A percentile compares a stretch with the other conserved stretches of the same genome.
Conservation (phyloP, 2,888 invertebrate species). For the Entomobrya proxima region DNA sequence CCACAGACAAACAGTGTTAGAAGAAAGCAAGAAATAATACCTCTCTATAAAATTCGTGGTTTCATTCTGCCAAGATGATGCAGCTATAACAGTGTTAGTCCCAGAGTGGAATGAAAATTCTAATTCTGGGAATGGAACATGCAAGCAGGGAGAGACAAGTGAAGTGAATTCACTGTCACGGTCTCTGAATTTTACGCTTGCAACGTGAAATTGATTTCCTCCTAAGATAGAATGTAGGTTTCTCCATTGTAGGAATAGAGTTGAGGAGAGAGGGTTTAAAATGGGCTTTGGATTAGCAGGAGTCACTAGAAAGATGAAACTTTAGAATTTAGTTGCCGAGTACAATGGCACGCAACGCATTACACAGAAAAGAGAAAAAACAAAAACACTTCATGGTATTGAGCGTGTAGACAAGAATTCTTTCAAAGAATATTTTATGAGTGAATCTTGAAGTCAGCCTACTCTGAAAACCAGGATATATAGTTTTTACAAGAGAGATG, state of each 20-base stretch:
- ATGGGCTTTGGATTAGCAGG: neutral
- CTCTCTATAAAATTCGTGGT: neutral
- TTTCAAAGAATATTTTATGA: no score
- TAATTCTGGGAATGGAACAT: slow-evolving; percentile 23
- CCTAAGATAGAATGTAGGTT: slow-evolving; percentile 42
- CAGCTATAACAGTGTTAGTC: neutral
- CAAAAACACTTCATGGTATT: slow-evolving; percentile 9
- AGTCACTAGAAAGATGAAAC: neutral
- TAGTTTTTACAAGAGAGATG: neutral
- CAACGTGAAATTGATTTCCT: slow-evolving; percentile 67
- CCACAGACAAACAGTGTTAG: neutral
- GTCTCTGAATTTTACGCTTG: slow-evolving; percentile 60
- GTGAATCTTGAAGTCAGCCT: no score
- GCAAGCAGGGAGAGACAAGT: neutral
- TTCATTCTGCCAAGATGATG: neutral
- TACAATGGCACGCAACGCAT: neutral
- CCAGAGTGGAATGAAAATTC: neutral
- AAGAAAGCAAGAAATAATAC: neutral
- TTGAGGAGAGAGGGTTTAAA: no score
- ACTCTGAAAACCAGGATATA: no score
- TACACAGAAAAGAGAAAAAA: no score
- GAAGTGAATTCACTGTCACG: slow-evolving; percentile 62
- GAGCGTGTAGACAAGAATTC: no score
- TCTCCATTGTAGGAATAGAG: neutral
- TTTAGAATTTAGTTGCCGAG: neutral